These are phyloP conservation scores for Cyprinodon tularosa DNA, from an alignment of 2,113 vertebrate species.

Conservation along the genomic window DNA sequence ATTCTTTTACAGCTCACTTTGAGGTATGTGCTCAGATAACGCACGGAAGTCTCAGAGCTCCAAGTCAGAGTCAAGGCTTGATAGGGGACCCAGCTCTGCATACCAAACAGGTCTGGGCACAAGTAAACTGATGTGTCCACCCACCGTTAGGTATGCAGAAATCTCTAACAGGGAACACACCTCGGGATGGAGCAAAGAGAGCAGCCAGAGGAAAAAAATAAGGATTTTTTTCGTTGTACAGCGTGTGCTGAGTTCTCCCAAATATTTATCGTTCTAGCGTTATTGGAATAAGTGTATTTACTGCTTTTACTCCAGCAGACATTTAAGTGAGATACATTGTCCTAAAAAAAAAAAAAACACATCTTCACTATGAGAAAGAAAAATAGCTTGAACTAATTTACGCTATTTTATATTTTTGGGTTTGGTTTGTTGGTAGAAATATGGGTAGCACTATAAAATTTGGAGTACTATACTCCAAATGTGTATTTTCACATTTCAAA, in stretches of 20 bases:
- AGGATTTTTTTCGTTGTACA: conserved; percentile 21
- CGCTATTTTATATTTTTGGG: too few species aligned
- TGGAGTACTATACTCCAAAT: neutral
- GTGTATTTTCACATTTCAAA: neutral
- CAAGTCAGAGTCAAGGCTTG: conserved; percentile 33
- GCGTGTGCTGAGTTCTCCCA: neutral
- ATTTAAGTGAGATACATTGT: neutral
- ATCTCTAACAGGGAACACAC: conserved; percentile 45
- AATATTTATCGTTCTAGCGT: neutral
- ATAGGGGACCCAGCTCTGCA: conserved; percentile 62
- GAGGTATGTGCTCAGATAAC: conserved; percentile 22
- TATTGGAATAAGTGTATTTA: neutral
- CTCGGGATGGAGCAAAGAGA: conserved; percentile 24
- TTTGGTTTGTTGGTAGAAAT: too few species aligned
- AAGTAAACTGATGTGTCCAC: conserved; percentile 69
- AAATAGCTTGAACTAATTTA: neutral
- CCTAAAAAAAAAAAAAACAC: too few species aligned
- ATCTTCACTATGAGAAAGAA: neutral
- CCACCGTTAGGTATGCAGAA: conserved; percentile 62
- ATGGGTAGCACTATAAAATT: too few species aligned
- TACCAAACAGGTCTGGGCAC: conserved; percentile 83
- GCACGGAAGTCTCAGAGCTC: conserved; percentile 33
- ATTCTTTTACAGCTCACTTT: neutral
- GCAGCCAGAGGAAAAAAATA: conserved; percentile 26
- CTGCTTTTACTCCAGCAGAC: neutral